These are phyloP conservation scores for Myripristis murdjan DNA, from an alignment of 2,797 vertebrate genomes.

Conservation along the genomic window DNA sequence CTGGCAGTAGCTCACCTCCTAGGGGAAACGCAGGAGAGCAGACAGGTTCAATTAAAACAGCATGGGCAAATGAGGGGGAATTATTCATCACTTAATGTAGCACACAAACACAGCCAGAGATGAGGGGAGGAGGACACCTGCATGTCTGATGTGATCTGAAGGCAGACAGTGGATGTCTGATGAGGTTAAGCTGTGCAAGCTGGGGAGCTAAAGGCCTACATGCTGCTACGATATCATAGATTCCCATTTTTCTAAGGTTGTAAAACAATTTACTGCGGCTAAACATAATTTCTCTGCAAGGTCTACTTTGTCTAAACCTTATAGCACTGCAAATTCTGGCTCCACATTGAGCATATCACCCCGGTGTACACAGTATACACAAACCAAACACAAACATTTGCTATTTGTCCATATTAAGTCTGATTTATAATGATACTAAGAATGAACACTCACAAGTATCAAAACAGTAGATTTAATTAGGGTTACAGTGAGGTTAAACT, in stretches of 20 bases:
- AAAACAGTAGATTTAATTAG: slow-evolving; percentile 53
- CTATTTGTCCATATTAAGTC: slow-evolving; percentile 70
- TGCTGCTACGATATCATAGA: slow-evolving; percentile 32
- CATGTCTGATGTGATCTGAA: slow-evolving; percentile 66
- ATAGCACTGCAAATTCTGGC: slow-evolving; percentile 30
- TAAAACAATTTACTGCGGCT: slow-evolving; percentile 67
- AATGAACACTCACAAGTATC: slow-evolving; percentile 37
- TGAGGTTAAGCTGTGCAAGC: neutral
- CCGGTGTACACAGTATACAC: slow-evolving; percentile 45
- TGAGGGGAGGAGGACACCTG: slow-evolving; percentile 43
- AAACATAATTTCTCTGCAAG: slow-evolving; percentile 30
- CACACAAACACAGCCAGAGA: neutral
- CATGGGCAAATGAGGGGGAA: slow-evolving; percentile 42
- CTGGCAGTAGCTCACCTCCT: slow-evolving; percentile 95
- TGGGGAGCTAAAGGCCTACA: slow-evolving; percentile 13
- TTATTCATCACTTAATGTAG: slow-evolving; percentile 65
- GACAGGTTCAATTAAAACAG: slow-evolving; percentile 43
- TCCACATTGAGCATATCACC: slow-evolving; percentile 35
- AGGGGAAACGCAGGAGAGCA: slow-evolving; percentile 36
- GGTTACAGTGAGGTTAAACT: slow-evolving; percentile 58
- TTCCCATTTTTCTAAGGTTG: slow-evolving; percentile 30
- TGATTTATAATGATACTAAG: slow-evolving; percentile 42
- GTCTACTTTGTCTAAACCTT: slow-evolving; percentile 31
- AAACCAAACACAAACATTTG: slow-evolving; percentile 41
- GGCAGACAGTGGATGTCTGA: slow-evolving; percentile 28